phyloP scores from a whole-genome alignment of 2,888 invertebrate genomes.

The Meteorus cinctellus region DNA sequence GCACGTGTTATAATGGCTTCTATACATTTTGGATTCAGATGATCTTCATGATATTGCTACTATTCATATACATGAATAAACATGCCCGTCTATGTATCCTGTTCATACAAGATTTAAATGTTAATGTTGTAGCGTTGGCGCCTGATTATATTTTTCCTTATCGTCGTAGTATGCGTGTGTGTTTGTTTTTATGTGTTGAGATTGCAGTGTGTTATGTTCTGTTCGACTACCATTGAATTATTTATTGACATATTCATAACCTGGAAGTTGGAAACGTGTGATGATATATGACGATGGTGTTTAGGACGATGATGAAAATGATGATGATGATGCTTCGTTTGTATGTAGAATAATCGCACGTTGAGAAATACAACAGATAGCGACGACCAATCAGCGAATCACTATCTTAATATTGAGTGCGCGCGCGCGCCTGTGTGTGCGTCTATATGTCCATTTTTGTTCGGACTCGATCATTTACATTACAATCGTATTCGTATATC shows the following conservation, averaged over 20 bases:
- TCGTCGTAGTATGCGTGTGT: background rate
- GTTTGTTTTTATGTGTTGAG: background rate
- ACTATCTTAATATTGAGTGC: background rate
- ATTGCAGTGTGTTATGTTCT: background rate
- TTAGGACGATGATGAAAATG: no score
- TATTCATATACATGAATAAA: background rate
- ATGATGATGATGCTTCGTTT: background rate
- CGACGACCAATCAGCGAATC: background rate
- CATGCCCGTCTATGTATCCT: background rate
- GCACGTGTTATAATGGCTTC: background rate
- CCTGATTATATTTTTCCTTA: background rate
- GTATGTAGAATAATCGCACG: background rate
- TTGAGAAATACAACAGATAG: background rate
- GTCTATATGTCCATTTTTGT: no score
- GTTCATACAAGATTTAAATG: background rate
- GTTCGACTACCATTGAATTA: slow-evolving; percentile 11
- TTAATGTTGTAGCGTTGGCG: background rate
- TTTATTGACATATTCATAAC: slow-evolving; percentile 14
- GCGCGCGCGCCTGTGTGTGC: no score
- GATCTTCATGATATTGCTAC: background rate
- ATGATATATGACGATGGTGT: background rate
- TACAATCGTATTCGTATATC: no score
- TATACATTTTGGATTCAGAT: background rate
- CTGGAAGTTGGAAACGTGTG: background rate
- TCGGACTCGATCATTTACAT: no score